phyloP scores from a whole-genome alignment of 35 echinoderm and acorn worm species.

The Heliocidaris tuberculata region DNA sequence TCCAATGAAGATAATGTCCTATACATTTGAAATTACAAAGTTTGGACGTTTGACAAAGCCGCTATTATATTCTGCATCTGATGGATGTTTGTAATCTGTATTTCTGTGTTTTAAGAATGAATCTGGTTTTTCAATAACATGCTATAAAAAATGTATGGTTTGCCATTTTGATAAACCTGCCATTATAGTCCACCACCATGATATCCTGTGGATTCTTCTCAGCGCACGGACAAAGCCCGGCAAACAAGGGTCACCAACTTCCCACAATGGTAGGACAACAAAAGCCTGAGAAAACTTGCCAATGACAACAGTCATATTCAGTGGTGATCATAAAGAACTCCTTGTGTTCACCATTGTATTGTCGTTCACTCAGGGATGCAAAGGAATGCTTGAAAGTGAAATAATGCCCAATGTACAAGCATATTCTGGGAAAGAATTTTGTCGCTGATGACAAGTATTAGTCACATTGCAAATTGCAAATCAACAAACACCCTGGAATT shows the following conservation, averaged over 20 bases:
- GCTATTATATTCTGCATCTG: not conserved
- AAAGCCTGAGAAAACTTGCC: conserved; percentile 13
- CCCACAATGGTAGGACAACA: conserved; percentile 15
- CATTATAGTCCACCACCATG: not conserved
- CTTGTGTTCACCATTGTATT: not conserved
- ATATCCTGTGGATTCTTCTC: conserved; percentile 13
- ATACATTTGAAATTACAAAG: no score
- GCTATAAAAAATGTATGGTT: not conserved
- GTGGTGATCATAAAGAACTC: conserved; percentile 21
- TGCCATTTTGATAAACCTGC: not conserved
- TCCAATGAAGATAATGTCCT: no score
- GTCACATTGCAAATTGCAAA: not conserved
- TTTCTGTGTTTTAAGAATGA: no score
- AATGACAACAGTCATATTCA: conserved; percentile 31
- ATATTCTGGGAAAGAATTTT: not conserved
- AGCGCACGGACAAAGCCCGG: not conserved
- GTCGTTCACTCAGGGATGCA: not conserved
- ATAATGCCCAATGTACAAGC: not conserved
- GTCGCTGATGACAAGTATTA: not conserved
- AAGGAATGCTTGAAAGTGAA: not conserved
- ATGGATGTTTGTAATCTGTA: not conserved
- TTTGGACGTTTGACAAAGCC: not conserved
- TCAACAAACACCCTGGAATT: not conserved
- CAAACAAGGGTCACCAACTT: conserved; percentile 38
- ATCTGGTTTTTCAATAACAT: not conserved